These are phyloP conservation scores for Porites divaricata DNA, from an alignment of 92 coral and sea anemone species.

Conservation along the genomic window DNA sequence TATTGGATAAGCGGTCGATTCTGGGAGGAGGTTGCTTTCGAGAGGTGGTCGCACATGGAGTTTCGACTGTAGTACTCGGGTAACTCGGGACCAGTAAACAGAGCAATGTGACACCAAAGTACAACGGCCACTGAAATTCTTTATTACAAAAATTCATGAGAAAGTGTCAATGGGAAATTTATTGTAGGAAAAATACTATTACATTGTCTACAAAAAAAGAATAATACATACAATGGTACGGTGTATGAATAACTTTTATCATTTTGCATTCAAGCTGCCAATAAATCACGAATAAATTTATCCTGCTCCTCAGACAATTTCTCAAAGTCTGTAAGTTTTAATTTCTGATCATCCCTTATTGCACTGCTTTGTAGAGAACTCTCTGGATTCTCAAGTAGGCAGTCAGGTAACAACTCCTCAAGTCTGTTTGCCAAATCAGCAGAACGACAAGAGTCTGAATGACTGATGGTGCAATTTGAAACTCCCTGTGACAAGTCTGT, in stretches of 20 bases:
- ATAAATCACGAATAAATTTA: constrained; percentile 44
- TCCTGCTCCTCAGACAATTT: constrained; percentile 55
- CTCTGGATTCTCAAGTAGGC: constrained; percentile 41
- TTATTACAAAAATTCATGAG: background rate
- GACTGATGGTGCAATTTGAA: background rate
- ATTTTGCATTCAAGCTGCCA: constrained; percentile 31
- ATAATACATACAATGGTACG: background rate
- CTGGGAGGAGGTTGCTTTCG: no score
- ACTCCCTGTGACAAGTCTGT: background rate
- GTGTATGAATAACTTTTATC: background rate
- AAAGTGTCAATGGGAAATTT: background rate
- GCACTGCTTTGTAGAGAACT: background rate
- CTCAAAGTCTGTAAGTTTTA: constrained; percentile 6
- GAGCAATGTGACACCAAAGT: no score
- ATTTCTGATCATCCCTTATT: background rate
- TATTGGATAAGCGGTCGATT: no score
- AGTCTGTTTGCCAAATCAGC: constrained; percentile 56
- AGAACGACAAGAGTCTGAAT: background rate
- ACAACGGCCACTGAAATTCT: background rate
- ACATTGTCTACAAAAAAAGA: background rate
- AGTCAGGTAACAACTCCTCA: constrained; percentile 74
- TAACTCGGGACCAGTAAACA: no score
- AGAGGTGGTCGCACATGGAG: no score
- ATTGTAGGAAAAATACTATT: background rate
- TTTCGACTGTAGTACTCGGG: no score